Evolutionary conservation across 2,797 vertebrate genomes (phyloP).

Genomic region (Vespertilio murinus): DNA sequence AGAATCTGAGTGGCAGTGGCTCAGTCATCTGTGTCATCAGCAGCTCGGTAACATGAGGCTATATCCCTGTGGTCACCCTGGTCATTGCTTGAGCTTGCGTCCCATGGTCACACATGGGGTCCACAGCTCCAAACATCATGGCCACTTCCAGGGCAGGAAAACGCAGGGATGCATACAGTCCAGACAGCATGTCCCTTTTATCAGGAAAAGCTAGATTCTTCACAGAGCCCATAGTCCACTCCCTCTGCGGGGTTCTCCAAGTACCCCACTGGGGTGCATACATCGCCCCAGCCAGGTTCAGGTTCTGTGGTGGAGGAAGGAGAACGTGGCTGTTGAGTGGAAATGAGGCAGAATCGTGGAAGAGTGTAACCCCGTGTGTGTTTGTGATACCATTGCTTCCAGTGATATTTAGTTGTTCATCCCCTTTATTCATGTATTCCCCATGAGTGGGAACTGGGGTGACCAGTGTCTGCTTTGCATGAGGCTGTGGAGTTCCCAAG

Average conservation of each 20-base stretch:
- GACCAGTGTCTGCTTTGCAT: background rate
- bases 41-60: background rate
- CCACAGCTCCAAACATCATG: background rate
- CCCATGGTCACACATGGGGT: background rate
- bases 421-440: background rate
- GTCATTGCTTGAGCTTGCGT: background rate
- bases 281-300: background rate
- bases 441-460: no score
- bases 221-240: background rate
- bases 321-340: rapidly evolving
- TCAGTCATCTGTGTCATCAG: background rate
- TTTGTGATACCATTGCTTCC: background rate
- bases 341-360: background rate
- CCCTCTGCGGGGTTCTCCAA: background rate
- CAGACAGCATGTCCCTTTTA: background rate
- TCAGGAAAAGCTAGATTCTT: background rate
- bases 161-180: background rate
- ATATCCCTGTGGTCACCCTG: background rate
- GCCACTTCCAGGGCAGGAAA: background rate
- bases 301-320: background rate
- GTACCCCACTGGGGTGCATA: background rate
- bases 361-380: background rate
- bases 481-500: background rate
- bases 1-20: background rate
- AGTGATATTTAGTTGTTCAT: background rate